A percentile compares a stretch with the other conserved stretches of the same genome.
Evolutionary conservation across 2,113 vertebrate genomes (phyloP).

Genomic region (Cairina moschata): DNA sequence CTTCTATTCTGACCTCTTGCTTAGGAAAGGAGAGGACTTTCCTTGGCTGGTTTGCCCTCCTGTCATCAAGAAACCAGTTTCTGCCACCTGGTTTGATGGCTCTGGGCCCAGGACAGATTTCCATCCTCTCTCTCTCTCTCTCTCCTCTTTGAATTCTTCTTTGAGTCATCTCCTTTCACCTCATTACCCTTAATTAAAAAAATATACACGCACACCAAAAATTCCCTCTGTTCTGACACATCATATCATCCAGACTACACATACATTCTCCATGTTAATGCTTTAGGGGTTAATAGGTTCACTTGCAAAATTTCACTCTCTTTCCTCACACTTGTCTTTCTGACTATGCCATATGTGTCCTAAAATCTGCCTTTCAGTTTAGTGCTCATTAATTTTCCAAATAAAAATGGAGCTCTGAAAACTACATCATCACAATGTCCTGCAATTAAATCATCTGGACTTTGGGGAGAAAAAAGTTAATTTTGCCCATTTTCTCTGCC

Average conservation of each 20-base stretch:
- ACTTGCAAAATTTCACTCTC: slow-evolving; percentile 60
- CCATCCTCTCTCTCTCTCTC: neutral
- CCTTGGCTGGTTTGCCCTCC: slow-evolving; percentile 18
- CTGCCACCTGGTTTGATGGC: slow-evolving; percentile 54
- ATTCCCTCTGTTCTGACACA: slow-evolving; percentile 11
- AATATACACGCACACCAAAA: neutral
- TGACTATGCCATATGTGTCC: slow-evolving; percentile 55
- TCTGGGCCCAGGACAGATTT: slow-evolving; percentile 44
- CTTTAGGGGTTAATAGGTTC: slow-evolving; percentile 51
- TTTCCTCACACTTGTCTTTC: slow-evolving; percentile 65
- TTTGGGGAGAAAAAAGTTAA: neutral
- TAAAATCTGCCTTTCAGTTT: slow-evolving; percentile 67
- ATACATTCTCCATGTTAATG: slow-evolving; percentile 36
- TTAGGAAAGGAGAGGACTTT: slow-evolving; percentile 33
- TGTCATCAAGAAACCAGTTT: slow-evolving; percentile 40
- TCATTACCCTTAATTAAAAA: slow-evolving; percentile 16
- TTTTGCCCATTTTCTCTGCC: neutral
- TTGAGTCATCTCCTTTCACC: neutral
- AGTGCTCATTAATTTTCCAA: slow-evolving; percentile 54
- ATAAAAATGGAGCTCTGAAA: slow-evolving; percentile 18
- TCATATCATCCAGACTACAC: slow-evolving; percentile 48
- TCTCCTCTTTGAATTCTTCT: neutral
- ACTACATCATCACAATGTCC: neutral
- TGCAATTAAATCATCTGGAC: neutral
- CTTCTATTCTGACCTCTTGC: slow-evolving; percentile 30